Evolutionary conservation across 2,888 invertebrate genomes (phyloP), one percentile per base, ranked within the genome.

Genomic region (Lacanobia wlatinum): DNA sequence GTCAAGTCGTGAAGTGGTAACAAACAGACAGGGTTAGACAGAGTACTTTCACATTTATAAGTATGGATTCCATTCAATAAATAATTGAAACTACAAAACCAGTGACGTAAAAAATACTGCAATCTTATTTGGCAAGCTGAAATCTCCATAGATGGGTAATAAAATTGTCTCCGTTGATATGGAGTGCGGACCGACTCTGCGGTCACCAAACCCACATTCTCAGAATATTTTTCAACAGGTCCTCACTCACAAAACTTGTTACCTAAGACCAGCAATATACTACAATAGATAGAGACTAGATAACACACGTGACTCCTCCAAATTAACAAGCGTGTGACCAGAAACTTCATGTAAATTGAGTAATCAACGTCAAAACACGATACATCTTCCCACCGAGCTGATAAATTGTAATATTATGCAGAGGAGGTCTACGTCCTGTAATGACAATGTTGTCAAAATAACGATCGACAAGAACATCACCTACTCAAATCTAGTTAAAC

Each of bases 401-500:
- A 75, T 61, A 78, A 73, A 86, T 62, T 43, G 56, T 83, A 77
- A 82, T 75, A 67, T 71, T 83, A 86, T 73, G 64, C 66, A 38
- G 62, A 77, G 21, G 76, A 77, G 87, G 82, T 84, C 84, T 80
- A 84, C 61, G 87, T 79, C 84, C 87, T 79, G 53, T 79, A 82
- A 81, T 83, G 77, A 84, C 83, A 84, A 82, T 85, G 87, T 87
- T 89, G 88, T 89, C 90, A 87, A 88, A 88, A 89, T 87, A 87
- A 81, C 84, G 76, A 85, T 83, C 83, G 68, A 83, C 77, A 77
- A 84, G 87, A 87, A 86, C 87, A 88, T 84, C 85, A 84, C 84
- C 76, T 78, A 85, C 83, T 83, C 84, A 86, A 89, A 90, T 89
- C 91, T 89, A 87, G 91, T 91, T 90, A 89, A 84, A 89, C 90